phyloP scores from a whole-genome alignment of 2,113 vertebrate genomes.

The Telmatochromis sp. region DNA sequence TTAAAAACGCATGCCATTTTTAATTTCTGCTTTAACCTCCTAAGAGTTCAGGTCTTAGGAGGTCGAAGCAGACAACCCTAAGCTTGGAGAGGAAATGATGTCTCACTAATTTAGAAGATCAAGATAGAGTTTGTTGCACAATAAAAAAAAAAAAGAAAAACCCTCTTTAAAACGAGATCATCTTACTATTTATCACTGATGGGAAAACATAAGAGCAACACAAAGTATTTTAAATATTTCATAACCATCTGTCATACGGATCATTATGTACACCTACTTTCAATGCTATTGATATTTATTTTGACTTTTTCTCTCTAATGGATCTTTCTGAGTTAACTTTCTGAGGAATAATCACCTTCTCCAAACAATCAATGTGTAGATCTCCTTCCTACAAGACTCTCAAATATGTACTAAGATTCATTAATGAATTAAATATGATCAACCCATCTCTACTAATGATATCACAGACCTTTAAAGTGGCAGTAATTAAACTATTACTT shows the following conservation, averaged over 20 bases:
- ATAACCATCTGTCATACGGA: not conserved
- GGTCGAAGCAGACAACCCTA: not conserved
- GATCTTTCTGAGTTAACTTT: not conserved
- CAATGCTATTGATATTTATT: not conserved
- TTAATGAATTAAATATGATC: not conserved
- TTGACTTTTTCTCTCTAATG: not conserved
- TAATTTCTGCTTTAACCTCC: too few relatives aligned
- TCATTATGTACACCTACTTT: not conserved
- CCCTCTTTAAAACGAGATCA: not conserved
- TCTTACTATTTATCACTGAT: not conserved
- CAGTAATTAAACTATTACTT: not conserved
- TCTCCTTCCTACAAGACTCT: not conserved
- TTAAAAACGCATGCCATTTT: too few relatives aligned
- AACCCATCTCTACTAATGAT: not conserved
- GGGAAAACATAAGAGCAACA: not conserved
- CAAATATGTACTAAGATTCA: not conserved
- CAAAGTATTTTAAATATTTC: not conserved
- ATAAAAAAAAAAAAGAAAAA: not conserved
- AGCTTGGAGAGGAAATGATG: not conserved
- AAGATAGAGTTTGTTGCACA: fast-evolving
- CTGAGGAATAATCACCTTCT: not conserved
- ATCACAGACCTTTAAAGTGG: not conserved
- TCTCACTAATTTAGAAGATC: not conserved
- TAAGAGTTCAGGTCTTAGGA: too few relatives aligned
- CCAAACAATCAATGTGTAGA: not conserved